A percentile compares a stretch with the other conserved stretches of the same genome.
Conservation (phyloP, 2,797 vertebrate species). For the Eupleurogrammus muticus region DNA sequence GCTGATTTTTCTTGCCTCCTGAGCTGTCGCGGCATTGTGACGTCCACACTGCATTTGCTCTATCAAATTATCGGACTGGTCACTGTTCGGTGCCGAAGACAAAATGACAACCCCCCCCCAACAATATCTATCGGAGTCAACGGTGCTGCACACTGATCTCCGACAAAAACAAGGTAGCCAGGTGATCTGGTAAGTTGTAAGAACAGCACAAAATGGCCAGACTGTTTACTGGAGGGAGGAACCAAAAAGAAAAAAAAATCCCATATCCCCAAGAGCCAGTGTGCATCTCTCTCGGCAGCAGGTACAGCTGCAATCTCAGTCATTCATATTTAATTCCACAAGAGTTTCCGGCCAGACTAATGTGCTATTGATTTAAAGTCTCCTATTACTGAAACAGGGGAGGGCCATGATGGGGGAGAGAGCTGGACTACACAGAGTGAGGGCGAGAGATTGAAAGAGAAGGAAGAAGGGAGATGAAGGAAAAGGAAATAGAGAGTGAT, state of each 20-base stretch:
- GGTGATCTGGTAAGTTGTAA: constrained; percentile 45
- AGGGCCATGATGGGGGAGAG: constrained; percentile 54
- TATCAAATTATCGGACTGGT: constrained; percentile 59
- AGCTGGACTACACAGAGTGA: constrained; percentile 68
- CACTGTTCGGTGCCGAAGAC: constrained; percentile 46
- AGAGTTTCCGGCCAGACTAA: constrained; percentile 88
- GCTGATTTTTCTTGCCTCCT: constrained; percentile 71
- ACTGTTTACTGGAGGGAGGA: constrained; percentile 69
- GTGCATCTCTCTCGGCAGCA: constrained; percentile 80
- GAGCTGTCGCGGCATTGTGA: constrained; percentile 78
- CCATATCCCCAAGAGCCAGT: constrained; percentile 72
- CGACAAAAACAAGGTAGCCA: constrained; percentile 51
- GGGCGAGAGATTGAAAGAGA: constrained; percentile 71
- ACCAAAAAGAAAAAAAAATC: constrained; percentile 34
- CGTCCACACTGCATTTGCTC: constrained; percentile 66
- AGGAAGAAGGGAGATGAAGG: constrained; percentile 45
- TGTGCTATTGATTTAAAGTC: constrained; percentile 88
- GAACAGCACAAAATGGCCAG: constrained; percentile 71
- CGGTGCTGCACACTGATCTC: constrained; percentile 36
- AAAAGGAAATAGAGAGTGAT: constrained; percentile 46
- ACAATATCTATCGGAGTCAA: constrained; percentile 45
- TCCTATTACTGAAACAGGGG: constrained; percentile 82
- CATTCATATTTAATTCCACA: constrained; percentile 89
- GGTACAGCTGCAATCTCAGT: constrained; percentile 87
- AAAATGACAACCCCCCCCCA: constrained; percentile 42